Base-by-base conservation (phyloP, 2,888 invertebrate genomes). In the Dynastes hyllus region DNA sequence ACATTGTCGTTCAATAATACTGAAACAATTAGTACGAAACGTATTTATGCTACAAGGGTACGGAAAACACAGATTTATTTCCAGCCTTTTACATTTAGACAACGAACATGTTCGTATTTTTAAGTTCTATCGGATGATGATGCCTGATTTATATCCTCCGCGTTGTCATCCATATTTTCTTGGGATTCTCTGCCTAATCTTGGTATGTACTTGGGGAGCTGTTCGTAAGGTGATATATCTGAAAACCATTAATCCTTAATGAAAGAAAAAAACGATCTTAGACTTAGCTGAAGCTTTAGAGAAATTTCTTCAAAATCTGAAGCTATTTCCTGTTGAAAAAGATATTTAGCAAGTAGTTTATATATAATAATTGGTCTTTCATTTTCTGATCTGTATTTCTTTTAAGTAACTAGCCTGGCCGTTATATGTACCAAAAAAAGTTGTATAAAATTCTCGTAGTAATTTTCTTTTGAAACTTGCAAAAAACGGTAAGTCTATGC, bases 131-230 rank as follows among this genome's bases (percentile, higher is more conserved):
- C 73, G 22, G n/a, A 16, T 16, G 78, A 63, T 61, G 66, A 27
- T 40, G 51, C 53, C 66, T 67, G 77, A 45, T 77, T 80, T 11
- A 27, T 69, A 37, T 77, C 66, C 37, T 80, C 77, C 58, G 53
- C 75, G 5, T 82, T 81, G 22, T 82, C 83, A 22, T 82, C 82
- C 45, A 82, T 53, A 29, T 81, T 79, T 81, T 86, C 86, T 81
- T 88, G 88, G 22, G 85, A 86, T 81, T 87, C 88, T 11, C 87
- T 85, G 50, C 86, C 87, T 67, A 87, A 81, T 81, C 87, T 84
- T n/a, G 88, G 88, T 9, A 85, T 86, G 82, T 87, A 87, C 66
- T 86, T 85, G 53, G 83, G 80, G 73, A 84, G 82, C 78, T 84
- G 81, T 79, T 83, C 81, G 45, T 82, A 84, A 63, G 84, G 81